Evolutionary conservation across 2,113 vertebrate genomes (phyloP), one percentile per base, ranked within the genome.

Genomic region (Uropsilus gracilis): DNA sequence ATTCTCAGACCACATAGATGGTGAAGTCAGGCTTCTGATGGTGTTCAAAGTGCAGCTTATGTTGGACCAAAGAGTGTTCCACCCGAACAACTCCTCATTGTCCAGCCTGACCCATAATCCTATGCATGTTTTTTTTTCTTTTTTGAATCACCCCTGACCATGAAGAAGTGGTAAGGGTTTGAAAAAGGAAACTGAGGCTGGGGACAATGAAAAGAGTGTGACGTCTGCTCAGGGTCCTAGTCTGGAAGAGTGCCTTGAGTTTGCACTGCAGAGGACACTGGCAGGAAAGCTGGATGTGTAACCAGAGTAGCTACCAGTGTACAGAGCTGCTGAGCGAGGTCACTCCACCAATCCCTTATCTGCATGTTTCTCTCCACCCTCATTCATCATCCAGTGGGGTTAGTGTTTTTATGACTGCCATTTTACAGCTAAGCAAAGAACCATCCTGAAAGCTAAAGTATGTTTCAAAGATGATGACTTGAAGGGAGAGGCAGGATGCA

Each of bases 401-500:
- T 37, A 11, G 8, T 88, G 39, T 53, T 50, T 32, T 48, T 89
- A 53, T 55, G 82, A 34, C n/a, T 64, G 46, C 55, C 34, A 57
- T 61, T 88, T 90, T 48, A 63, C 6, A 83, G 69, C 26, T 76
- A 75, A 86, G 16, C 63, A 63, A 80, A 94, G 73, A 95, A 34
- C 91, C 83, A 10, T 63, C 48, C 69, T 6, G 1, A 69, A n/a
- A 76, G 11, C 57, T 69, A 50, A 73, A 86, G 37, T n/a, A 73
- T 71, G 42, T 81, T 94, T 90, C n/a, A 89, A n/a, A n/a, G 78
- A 90, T 75, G 26, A 86, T 48, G 30, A 69, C 30, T 2, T 18
- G 73, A 89, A 8, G 91, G 24, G 24, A 86, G 75, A 76, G 18
- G 4, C 39, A 68, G 63, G 24, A n/a, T 89, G 82, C 81, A 77